Evolutionary conservation across 2,888 invertebrate genomes (phyloP), one percentile per base, ranked within the genome.

Genomic region (Nyleta sp.): DNA sequence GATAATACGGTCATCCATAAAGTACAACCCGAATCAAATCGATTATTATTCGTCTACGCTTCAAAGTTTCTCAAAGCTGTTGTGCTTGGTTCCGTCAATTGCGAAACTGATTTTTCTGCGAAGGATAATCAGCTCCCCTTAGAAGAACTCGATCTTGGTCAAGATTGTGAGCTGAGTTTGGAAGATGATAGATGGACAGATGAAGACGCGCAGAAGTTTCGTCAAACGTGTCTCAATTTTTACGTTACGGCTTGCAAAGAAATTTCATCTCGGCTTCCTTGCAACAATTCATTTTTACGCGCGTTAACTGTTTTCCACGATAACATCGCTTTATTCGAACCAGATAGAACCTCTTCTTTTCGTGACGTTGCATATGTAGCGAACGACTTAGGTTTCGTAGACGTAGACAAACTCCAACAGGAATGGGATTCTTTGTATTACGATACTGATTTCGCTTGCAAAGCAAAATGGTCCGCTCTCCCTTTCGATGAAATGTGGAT

Each of bases 401-500:
- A 46, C 2, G n/a, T 11, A 8, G 40, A 35, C 4, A 5, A 33
- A 13, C 46, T 48, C 8, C 33, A 11, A 17, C 33, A 35, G 1
- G 50, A 50, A 40, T 50, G 64, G 64, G 18, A 40, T 5, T 31
- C 2, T n/a, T n/a, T 59, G 7, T 46, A 33, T 11, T 28, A 5
- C 18, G 13, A 11, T 28, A 1, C 40, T 2, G n/a, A 60, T 33
- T 8, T 13, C 2, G 18, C 13, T 33, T 1, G 17, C 0, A 44
- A 24, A 31, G 18, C 10, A 2, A 11, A 46, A 35, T 28, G 10
- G 18, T 18, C 48, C 3, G 13, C 31, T 7, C 20, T 46, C 13
- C 6, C 46, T 2, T 62, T 62, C 22, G 62, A 48, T 35, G 62
- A 62, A 5, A 35, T 48, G 46, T 60, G 59, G 59, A 28, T 44